Conservation (phyloP, 2,113 vertebrate genomes). For the Panthera uncia region DNA sequence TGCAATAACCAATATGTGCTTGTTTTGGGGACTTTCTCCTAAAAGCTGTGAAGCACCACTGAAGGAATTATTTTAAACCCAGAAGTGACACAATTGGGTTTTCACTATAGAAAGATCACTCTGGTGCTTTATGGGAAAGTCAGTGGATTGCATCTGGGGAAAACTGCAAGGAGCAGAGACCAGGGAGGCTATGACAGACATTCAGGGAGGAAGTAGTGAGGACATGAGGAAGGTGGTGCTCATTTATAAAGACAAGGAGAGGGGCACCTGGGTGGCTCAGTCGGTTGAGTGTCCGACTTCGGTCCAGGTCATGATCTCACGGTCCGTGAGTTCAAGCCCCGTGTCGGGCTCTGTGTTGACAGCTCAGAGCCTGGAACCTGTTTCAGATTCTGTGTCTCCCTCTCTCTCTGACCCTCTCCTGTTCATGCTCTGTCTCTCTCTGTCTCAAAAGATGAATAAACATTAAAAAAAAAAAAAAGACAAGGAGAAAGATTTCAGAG, state of each 20-base stretch:
- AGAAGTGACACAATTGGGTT: not conserved
- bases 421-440: too few relatives aligned
- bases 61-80: not conserved
- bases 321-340: too few relatives aligned
- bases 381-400: too few relatives aligned
- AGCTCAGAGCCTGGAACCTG: too few relatives aligned
- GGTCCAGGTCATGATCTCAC: too few relatives aligned
- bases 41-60: not conserved
- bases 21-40: not conserved
- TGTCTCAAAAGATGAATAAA: too few relatives aligned
- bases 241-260: not conserved
- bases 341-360: too few relatives aligned
- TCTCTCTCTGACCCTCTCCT: too few relatives aligned
- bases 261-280: too few relatives aligned
- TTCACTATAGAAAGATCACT: not conserved
- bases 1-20: not conserved
- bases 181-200: not conserved
- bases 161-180: not conserved
- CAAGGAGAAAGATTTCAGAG: not conserved
- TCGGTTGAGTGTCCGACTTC: too few relatives aligned
- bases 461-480: not conserved
- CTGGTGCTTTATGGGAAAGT: not conserved
- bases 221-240: not conserved
- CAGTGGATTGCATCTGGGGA: not conserved
- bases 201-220: not conserved